Base-by-base conservation (phyloP, 1,140 invertebrate genomes). In the Drosophila carrolli region DNA sequence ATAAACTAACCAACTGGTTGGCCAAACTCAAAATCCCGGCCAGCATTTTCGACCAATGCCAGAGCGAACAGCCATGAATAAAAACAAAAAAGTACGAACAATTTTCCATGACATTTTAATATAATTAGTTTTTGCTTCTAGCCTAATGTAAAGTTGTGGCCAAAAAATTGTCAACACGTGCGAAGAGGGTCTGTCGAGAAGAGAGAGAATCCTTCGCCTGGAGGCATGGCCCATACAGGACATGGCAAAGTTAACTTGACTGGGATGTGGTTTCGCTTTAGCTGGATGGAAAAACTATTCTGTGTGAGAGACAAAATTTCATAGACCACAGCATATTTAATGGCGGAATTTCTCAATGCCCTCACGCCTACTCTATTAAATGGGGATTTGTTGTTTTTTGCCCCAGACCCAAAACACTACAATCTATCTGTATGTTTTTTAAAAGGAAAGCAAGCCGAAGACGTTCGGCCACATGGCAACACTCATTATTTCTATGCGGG, bases 41-140 rank as follows among this genome's bases (percentile, higher is more conserved):
- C 79, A 76, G 50, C 84, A 86, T 78, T 86, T 78, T 60, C 70
- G 75, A 59, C 75, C 79, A 62, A 60, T 61, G 68, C 63, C 67
- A 78, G 63, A 76, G 73, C 4, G n/a, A 51, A 10, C 13, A 14
- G n/a, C 23, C 32, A 35, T 5, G 7, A 44, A 8, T 32, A 50
- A 32, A 51, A 51, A 50, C 2, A 1, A 10, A 32, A 10, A 51
- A 37, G 29, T 44, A 72, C 65, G 47, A 57, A 82, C 77, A 70
- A 83, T 86, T 76, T 88, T 83, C 75, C 83, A 86, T 83, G 83
- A 86, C 83, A 86, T 86, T 88, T 86, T 86, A 86, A 86, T 86
- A 86, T 86, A 86, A 86, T 86, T 86, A 86, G 83, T 86, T 86
- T 88, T 88, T 88, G 83, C 83, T 76, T 63, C 75, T 55, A 75